These are phyloP conservation scores for Ispidina lecontei DNA, from an alignment of 2,797 vertebrate genomes.

Conservation along the genomic window DNA sequence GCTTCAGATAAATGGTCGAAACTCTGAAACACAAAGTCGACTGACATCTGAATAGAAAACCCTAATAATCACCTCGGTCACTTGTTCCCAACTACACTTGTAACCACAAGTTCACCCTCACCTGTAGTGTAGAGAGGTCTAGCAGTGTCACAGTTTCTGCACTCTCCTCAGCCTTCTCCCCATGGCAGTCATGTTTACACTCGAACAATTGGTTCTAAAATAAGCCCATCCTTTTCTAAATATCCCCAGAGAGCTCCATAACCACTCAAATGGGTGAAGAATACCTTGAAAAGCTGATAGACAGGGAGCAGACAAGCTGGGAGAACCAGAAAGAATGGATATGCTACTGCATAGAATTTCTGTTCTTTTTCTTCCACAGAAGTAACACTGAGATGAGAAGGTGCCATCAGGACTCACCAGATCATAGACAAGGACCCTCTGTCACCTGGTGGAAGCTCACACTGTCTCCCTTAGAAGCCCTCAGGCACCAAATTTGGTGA, in stretches of 20 bases:
- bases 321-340: background rate
- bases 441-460: background rate
- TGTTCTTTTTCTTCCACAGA: background rate
- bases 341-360: background rate
- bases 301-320: background rate
- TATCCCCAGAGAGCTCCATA: background rate
- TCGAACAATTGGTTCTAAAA: background rate
- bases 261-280: background rate
- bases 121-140: background rate
- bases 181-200: accelerated
- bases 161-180: background rate
- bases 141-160: background rate
- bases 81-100: background rate
- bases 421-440: background rate
- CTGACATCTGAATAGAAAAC: background rate
- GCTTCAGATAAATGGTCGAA: background rate
- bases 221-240: background rate
- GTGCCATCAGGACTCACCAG: background rate
- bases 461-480: background rate
- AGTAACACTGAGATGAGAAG: background rate
- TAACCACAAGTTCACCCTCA: background rate
- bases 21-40: background rate
- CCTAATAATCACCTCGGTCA: background rate
- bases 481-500: background rate
- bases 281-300: background rate